Evolutionary conservation across 2,888 invertebrate species (phyloP).

Genomic region (Cheilosia soror): DNA sequence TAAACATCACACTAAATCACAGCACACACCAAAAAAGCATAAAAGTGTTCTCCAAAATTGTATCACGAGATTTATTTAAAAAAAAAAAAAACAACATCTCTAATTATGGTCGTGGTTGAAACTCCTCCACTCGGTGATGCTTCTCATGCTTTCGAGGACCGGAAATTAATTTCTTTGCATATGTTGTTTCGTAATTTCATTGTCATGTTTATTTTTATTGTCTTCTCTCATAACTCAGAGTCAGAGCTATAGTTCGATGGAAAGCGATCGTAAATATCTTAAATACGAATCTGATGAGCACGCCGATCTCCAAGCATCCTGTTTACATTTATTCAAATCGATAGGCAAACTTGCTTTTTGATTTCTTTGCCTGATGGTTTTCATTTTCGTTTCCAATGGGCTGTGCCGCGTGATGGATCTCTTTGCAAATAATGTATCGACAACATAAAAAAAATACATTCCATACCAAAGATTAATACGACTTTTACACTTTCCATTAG

Average conservation of each 20-base stretch:
- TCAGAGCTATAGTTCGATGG: constrained; percentile 31
- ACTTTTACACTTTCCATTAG: constrained; percentile 66
- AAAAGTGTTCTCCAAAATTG: not conserved
- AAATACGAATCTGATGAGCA: constrained; percentile 23
- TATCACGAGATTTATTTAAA: constrained; percentile 6
- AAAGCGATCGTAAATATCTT: constrained; percentile 58
- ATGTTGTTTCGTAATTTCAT: not conserved
- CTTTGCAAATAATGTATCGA: constrained; percentile 12
- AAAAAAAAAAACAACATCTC: constrained; percentile 5
- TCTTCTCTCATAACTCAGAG: constrained; percentile 17
- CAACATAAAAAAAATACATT: constrained; percentile 2
- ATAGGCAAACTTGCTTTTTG: constrained; percentile 52
- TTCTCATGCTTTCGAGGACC: not conserved
- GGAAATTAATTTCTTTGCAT: constrained; percentile 35
- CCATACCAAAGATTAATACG: constrained; percentile 21
- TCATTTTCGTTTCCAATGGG: constrained; percentile 16
- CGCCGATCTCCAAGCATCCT: constrained; percentile 47
- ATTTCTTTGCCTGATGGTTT: constrained; percentile 7
- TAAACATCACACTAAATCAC: constrained; percentile 21
- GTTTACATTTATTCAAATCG: constrained; percentile 61
- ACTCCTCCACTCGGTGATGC: not conserved
- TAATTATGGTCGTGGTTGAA: constrained; percentile 37
- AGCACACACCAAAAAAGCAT: constrained; percentile 16
- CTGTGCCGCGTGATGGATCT: constrained; percentile 26
- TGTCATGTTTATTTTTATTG: constrained; percentile 38